Conservation (phyloP, 2,113 vertebrate genomes). For the Myrmophylax atrothorax region DNA sequence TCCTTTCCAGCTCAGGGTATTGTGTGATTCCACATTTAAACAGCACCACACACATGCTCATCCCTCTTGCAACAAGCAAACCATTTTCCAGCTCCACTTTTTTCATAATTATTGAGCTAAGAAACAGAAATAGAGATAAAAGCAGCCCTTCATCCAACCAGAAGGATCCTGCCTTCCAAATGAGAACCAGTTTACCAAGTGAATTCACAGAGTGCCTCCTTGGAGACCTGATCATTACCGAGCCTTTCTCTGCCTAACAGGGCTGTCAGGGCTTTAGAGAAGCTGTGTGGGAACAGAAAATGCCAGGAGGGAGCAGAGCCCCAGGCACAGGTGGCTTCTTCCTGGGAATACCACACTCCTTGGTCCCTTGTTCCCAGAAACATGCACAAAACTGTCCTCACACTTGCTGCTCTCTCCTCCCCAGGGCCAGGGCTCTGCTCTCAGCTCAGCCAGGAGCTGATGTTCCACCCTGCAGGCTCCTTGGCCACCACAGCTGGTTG, state of each 20-base stretch:
- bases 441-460: neutral
- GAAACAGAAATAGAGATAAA: neutral
- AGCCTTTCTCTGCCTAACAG: neutral
- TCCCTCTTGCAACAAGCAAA: neutral
- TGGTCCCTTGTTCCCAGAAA: neutral
- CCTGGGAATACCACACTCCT: neutral
- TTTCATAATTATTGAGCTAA: neutral
- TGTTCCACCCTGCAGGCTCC: neutral
- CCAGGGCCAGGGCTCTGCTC: neutral
- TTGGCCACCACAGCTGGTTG: neutral
- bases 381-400: neutral
- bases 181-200: neutral
- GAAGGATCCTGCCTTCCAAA: neutral
- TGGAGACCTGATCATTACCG: neutral
- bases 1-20: neutral
- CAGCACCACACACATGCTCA: rapidly evolving
- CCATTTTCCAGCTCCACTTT: neutral
- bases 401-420: neutral
- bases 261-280: neutral
- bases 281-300: neutral
- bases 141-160: neutral
- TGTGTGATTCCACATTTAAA: neutral
- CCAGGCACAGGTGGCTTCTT: neutral
- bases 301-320: conserved; percentile 18
- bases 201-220: conserved; percentile 1